These are phyloP conservation scores for Polydrusus cervinus DNA, from an alignment of 2,888 invertebrate species.

Conservation along the genomic window DNA sequence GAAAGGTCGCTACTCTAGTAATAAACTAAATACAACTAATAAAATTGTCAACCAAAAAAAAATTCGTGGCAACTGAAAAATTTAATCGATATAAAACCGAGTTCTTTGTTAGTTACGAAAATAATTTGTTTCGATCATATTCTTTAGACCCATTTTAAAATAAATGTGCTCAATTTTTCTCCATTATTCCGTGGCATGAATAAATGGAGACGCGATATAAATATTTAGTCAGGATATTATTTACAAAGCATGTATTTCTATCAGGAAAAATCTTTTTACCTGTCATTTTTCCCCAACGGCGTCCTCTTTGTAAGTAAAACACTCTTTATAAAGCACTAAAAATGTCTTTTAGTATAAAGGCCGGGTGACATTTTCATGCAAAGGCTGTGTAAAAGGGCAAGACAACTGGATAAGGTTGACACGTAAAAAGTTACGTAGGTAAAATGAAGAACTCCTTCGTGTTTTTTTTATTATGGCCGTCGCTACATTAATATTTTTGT, in stretches of 20 bases:
- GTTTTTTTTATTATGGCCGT: neutral
- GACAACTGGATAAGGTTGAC: slow-evolving; percentile 18
- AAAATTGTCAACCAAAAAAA: no score
- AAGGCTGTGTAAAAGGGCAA: neutral
- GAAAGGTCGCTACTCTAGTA: no score
- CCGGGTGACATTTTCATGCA: slow-evolving; percentile 10
- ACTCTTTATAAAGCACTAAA: slow-evolving; percentile 21
- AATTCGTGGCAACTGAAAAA: no score
- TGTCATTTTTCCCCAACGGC: slow-evolving; percentile 8
- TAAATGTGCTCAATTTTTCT: neutral
- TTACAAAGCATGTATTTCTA: slow-evolving; percentile 3
- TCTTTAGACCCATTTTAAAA: no score
- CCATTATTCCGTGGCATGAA: neutral
- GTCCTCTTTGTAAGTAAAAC: slow-evolving; percentile 13
- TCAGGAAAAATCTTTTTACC: slow-evolving; percentile 15
- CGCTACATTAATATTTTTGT: no score
- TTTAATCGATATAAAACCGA: no score
- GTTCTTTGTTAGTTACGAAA: no score
- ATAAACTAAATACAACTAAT: no score
- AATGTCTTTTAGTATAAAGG: slow-evolving; percentile 16
- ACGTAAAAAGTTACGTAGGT: neutral
- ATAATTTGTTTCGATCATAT: no score
- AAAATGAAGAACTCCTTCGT: neutral
- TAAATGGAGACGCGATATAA: neutral
- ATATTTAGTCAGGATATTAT: slow-evolving; percentile 4